Percentiles rank a stretch among this genome's conserved stretches.
phyloP scores from a whole-genome alignment of 1,140 invertebrate species.

The Drosophila yakuba region DNA sequence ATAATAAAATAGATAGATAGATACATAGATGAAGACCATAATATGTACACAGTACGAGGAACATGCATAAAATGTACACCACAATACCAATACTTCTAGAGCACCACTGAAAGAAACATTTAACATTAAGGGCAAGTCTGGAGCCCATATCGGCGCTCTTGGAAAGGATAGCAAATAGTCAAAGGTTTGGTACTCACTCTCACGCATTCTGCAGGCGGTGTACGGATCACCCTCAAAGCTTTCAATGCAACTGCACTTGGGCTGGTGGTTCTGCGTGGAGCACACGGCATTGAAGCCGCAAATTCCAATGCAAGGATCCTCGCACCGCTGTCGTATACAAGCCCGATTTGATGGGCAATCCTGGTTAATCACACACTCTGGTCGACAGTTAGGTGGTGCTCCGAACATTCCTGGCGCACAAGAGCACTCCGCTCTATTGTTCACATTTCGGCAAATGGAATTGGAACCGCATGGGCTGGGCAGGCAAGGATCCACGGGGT shows the following conservation, averaged over 20 bases:
- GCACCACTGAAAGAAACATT: slow-evolving; percentile 80
- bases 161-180: slow-evolving; percentile 44
- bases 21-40: slow-evolving; percentile 31
- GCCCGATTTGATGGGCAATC: slow-evolving; percentile 92
- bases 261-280: slow-evolving; percentile 90
- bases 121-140: slow-evolving; percentile 58
- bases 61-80: slow-evolving; percentile 72
- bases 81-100: slow-evolving; percentile 61
- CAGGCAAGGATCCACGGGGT: slow-evolving; percentile 88
- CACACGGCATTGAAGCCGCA: slow-evolving; percentile 94
- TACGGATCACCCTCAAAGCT: slow-evolving; percentile 94
- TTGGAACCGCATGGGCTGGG: slow-evolving; percentile 94
- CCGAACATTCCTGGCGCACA: slow-evolving; percentile 92
- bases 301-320: slow-evolving; percentile 92
- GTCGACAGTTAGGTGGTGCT: slow-evolving; percentile 91
- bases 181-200: slow-evolving; percentile 86
- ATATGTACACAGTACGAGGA: slow-evolving; percentile 67
- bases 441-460: slow-evolving; percentile 90
- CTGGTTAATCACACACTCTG: slow-evolving; percentile 91
- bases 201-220: slow-evolving; percentile 88
- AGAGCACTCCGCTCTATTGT: slow-evolving; percentile 90
- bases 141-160: slow-evolving; percentile 29
- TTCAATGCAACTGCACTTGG: slow-evolving; percentile 90
- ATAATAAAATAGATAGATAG: slow-evolving; percentile 8
- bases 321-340: slow-evolving; percentile 91